Conservation (phyloP, 2,797 vertebrate species). For the Tragelaphus oryx region DNA sequence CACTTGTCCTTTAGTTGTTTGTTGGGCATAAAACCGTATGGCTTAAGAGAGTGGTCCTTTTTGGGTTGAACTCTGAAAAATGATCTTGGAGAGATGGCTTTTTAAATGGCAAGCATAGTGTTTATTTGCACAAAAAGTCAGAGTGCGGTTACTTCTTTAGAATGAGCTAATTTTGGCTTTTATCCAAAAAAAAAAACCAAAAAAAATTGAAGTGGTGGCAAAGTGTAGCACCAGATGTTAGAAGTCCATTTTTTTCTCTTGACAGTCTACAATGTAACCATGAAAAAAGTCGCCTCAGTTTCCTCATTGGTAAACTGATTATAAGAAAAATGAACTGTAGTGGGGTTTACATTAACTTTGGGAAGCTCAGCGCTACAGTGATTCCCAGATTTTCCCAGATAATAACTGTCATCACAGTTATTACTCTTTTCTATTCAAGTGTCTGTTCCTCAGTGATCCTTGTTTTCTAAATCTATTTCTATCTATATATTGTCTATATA, state of each 20-base stretch:
- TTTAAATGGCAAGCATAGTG: background rate
- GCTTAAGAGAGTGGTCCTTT: background rate
- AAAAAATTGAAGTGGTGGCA: background rate
- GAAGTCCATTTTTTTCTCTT: background rate
- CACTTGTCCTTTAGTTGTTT: background rate
- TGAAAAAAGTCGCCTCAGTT: background rate
- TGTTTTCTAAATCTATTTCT: background rate
- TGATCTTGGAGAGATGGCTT: conserved; percentile 19
- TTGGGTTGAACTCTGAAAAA: conserved; percentile 47
- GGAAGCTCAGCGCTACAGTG: background rate
- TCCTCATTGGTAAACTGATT: background rate
- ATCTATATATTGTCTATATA: no score
- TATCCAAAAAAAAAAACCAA: background rate
- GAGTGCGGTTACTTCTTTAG: background rate
- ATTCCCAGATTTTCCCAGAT: background rate
- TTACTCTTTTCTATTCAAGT: background rate
- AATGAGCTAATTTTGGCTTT: background rate
- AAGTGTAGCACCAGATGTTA: background rate
- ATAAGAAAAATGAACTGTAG: background rate
- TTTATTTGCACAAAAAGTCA: conserved; percentile 39
- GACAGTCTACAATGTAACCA: no score
- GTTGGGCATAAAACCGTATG: background rate
- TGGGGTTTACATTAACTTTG: background rate
- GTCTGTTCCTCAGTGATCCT: background rate
- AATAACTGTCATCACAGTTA: background rate